These are phyloP conservation scores for Drosophila dives DNA, from an alignment of 2,888 invertebrate genomes.

Conservation along the genomic window DNA sequence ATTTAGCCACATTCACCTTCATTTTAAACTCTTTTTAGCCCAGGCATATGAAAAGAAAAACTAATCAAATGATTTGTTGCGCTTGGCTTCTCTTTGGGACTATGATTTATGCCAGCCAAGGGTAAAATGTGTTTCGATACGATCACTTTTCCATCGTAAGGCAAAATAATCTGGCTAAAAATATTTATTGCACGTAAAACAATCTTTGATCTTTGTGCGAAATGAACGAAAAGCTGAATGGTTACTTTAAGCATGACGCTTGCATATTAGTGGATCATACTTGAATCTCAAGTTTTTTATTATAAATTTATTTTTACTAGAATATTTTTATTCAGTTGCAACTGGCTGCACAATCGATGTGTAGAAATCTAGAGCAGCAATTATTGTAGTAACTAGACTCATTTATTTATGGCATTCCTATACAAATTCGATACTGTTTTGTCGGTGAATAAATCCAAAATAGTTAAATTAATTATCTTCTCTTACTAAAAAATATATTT, in stretches of 20 bases:
- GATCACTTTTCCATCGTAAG: constrained; percentile 71
- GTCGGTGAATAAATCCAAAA: background rate
- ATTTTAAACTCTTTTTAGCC: background rate
- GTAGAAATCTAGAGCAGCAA: constrained; percentile 55
- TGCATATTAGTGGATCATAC: background rate
- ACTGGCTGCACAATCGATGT: constrained; percentile 53
- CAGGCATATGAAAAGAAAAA: constrained; percentile 49
- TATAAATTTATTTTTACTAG: background rate
- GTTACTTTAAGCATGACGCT: constrained; percentile 9
- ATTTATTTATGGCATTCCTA: background rate
- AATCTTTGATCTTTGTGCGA: constrained; percentile 50
- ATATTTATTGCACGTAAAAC: constrained; percentile 50
- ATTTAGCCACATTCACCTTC: constrained; percentile 9
- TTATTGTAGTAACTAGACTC: background rate
- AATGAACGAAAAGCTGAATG: constrained; percentile 8
- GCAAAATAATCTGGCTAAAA: constrained; percentile 47
- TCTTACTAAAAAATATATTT: background rate
- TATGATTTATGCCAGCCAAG: constrained; percentile 51
- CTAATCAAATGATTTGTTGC: constrained; percentile 81
- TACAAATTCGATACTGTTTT: background rate
- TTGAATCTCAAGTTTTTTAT: background rate
- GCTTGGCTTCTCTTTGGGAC: constrained; percentile 39
- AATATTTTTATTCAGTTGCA: background rate
- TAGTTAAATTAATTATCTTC: background rate
- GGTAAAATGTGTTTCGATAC: constrained; percentile 64